Evolutionary conservation across 2,888 invertebrate genomes (phyloP).

Genomic region (Syritta pipiens): DNA sequence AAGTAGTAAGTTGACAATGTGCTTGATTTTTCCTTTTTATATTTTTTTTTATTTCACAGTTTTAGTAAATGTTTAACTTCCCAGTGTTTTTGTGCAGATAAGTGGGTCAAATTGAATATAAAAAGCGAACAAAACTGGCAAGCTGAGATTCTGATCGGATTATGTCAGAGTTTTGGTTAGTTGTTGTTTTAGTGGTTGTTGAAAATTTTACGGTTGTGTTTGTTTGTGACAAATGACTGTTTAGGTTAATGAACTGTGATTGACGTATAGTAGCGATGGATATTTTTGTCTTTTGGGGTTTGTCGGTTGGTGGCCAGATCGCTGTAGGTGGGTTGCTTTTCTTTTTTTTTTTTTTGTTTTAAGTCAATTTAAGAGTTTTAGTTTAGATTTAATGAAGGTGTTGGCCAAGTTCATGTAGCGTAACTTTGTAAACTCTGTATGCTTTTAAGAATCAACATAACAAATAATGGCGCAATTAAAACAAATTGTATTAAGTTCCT

Average conservation of each 20-base stretch:
- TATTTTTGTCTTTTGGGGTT: too few species aligned
- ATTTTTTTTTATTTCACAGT: slow-evolving; percentile 8
- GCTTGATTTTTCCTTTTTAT: background rate
- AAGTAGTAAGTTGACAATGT: background rate
- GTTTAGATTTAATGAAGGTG: too few species aligned
- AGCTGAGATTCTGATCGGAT: slow-evolving; percentile 26
- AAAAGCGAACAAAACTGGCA: slow-evolving; percentile 1
- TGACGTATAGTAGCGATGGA: too few species aligned
- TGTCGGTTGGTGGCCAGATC: too few species aligned
- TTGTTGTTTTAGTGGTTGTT: slow-evolving; percentile 11
- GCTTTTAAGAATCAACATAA: too few species aligned
- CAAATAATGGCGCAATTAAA: too few species aligned
- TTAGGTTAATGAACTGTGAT: too few species aligned
- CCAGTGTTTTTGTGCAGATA: slow-evolving; percentile 20
- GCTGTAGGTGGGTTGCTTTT: background rate
- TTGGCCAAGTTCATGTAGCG: too few species aligned
- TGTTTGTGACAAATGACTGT: too few species aligned
- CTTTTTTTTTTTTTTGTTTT: background rate
- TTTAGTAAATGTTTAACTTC: slow-evolving; percentile 38
- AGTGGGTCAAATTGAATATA: slow-evolving; percentile 36
- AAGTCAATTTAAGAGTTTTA: too few species aligned
- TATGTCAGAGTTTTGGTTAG: slow-evolving; percentile 29
- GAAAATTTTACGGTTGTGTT: background rate
- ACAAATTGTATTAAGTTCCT: too few species aligned
- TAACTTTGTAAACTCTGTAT: too few species aligned